Conservation (phyloP, 2,797 vertebrate species). For the Acanthiza pusilla region DNA sequence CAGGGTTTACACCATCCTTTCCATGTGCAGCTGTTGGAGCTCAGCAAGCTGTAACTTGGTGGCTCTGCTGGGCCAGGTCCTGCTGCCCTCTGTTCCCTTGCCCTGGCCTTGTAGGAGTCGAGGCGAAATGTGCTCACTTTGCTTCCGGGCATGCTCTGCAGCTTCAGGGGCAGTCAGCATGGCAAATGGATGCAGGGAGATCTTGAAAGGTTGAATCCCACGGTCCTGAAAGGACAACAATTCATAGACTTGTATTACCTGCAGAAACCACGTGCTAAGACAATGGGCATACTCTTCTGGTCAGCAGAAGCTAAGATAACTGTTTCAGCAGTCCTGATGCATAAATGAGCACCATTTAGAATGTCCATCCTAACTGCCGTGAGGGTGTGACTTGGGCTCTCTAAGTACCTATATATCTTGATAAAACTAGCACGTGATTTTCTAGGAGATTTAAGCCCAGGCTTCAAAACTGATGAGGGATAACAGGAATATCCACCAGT, state of each 20-base stretch:
- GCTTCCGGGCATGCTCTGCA: conserved; percentile 76
- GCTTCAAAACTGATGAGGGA: not conserved
- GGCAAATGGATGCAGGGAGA: conserved; percentile 84
- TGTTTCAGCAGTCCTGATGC: not conserved
- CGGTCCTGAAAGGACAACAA: conserved; percentile 60
- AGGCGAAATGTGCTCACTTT: conserved; percentile 71
- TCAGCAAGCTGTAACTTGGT: not conserved
- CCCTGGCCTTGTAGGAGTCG: not conserved
- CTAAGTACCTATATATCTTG: not conserved
- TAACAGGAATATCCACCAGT: not conserved
- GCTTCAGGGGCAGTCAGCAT: conserved; percentile 85
- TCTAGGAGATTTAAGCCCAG: not conserved
- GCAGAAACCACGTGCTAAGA: not conserved
- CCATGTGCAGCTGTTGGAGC: not conserved
- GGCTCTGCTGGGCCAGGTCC: not conserved
- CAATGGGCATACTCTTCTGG: not conserved
- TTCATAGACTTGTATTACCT: not conserved
- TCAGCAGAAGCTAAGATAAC: not conserved
- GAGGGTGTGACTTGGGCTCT: not conserved
- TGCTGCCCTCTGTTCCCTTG: not conserved
- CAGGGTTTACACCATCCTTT: not conserved
- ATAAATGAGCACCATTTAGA: not conserved
- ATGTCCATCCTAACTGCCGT: not conserved
- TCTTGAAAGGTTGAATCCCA: conserved; percentile 69
- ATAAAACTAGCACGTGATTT: not conserved